Evolutionary conservation across 2,888 invertebrate species (phyloP), one percentile per base, ranked within the genome.

Genomic region (Dyspetes luteomarginatus): DNA sequence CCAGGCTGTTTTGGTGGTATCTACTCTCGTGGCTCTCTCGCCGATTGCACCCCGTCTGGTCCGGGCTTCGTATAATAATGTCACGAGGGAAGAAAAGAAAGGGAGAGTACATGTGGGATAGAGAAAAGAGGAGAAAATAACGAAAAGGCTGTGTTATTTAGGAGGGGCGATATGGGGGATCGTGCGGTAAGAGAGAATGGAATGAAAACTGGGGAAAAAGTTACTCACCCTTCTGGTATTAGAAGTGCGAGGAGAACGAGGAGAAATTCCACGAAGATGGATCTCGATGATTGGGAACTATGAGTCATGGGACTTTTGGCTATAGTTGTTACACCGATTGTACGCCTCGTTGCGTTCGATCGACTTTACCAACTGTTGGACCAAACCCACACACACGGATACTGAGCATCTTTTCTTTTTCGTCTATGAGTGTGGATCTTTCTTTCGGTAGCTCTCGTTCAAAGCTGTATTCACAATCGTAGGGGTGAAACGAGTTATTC

Each of bases 331-430:
- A n/a, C n/a, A 72, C 60, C 81, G 72, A 82, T 83, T 83, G 81
- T 75, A 82, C 84, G 80, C 77, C 64, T 81, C 83, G 83, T 84
- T 84, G 83, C 52, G 52, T 78, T 55, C 77, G 79, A 82, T 82
- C 77, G 78, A 76, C 83, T 81, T 81, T 78, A 75, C 48, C 69
- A 75, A 65, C 73, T 56, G 48, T 64, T 81, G 26, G 48, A 65
- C 65, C 68, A 19, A 30, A 55, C 45, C 50, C 50, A 62, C 45
- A 36, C 41, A 65, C 62, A 65, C 24, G 9, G 26, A 48, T 17
- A 4, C 30, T 19, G 9, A n/a, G 17, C 2, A 7, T 9, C 36
- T 17, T 28, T 9, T 50, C 50, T 28, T 36, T 64, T 30, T 43
- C 64, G 24, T 17, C 26, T 48, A 17, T 15, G 17, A 15, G 17